Evolutionary conservation across 2,797 vertebrate genomes (phyloP).

Genomic region (Enteromius trimaculatus): DNA sequence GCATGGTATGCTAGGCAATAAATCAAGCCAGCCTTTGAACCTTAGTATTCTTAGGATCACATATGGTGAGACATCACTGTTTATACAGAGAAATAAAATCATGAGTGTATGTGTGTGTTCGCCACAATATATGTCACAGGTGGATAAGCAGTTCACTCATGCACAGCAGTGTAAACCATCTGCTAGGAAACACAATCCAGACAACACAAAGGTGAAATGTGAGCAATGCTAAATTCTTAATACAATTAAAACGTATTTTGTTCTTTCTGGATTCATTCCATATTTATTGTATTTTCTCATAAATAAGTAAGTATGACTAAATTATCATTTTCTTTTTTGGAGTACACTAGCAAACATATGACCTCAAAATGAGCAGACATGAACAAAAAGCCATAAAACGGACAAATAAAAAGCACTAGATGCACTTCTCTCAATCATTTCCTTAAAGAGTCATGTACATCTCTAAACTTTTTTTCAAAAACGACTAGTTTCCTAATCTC

Average conservation of each 20-base stretch:
- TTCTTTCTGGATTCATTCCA: slow-evolving; percentile 20
- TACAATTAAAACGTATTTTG: slow-evolving; percentile 31
- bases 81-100: slow-evolving; percentile 48
- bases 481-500: slow-evolving; percentile 21
- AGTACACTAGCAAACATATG: not conserved
- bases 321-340: not conserved
- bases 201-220: slow-evolving; percentile 49
- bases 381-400: not conserved
- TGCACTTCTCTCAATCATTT: not conserved
- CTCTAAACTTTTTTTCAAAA: slow-evolving; percentile 5
- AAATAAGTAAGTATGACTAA: not conserved
- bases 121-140: slow-evolving; percentile 28
- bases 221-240: slow-evolving; percentile 49
- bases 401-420: not conserved
- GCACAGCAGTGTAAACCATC: slow-evolving; percentile 39
- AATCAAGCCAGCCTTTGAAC: slow-evolving; percentile 33
- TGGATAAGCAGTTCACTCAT: slow-evolving; percentile 44
- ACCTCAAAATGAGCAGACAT: not conserved
- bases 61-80: slow-evolving; percentile 33
- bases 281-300: not conserved
- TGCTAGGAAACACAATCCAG: slow-evolving; percentile 55
- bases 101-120: slow-evolving; percentile 54
- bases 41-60: slow-evolving; percentile 40
- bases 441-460: slow-evolving; percentile 7
- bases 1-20: not conserved